These are phyloP conservation scores for Isoperla grammatica DNA, from an alignment of 2,888 invertebrate species.

Conservation along the genomic window DNA sequence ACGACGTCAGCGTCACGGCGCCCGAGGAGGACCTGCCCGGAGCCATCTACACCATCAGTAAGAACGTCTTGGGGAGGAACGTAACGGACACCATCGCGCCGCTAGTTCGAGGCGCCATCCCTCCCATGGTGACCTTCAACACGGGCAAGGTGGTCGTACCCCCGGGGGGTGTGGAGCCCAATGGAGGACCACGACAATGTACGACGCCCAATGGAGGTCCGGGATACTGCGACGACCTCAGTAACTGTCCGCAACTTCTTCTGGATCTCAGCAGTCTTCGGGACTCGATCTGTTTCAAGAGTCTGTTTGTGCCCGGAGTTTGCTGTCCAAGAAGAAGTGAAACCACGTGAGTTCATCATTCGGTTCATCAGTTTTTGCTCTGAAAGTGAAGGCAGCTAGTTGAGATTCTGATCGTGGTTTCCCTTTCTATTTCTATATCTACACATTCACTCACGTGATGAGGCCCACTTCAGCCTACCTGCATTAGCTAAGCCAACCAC, in stretches of 20 bases:
- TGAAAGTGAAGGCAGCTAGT: background rate
- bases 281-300: slow-evolving; percentile 86
- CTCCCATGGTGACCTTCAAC: slow-evolving; percentile 40
- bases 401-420: background rate
- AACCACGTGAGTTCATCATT: slow-evolving; percentile 30
- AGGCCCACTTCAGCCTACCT: no score
- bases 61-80: slow-evolving; percentile 70
- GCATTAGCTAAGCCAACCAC: no score
- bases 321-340: slow-evolving; percentile 67
- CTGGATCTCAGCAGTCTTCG: slow-evolving; percentile 74
- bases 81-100: slow-evolving; percentile 77
- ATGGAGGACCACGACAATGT: slow-evolving; percentile 54
- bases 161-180: slow-evolving; percentile 47
- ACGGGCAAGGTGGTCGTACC: slow-evolving; percentile 35
- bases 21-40: slow-evolving; percentile 56
- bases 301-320: slow-evolving; percentile 85
- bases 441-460: background rate
- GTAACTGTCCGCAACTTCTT: slow-evolving; percentile 79
- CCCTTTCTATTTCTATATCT: background rate
- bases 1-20: slow-evolving; percentile 1
- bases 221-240: slow-evolving; percentile 82
- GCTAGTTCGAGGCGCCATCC: slow-evolving; percentile 51
- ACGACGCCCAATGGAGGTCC: slow-evolving; percentile 73
- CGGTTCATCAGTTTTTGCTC: background rate
- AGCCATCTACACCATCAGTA: slow-evolving; percentile 73